phyloP scores from a whole-genome alignment of 2,113 vertebrate genomes.

The Paradoxurus hermaphroditus region DNA sequence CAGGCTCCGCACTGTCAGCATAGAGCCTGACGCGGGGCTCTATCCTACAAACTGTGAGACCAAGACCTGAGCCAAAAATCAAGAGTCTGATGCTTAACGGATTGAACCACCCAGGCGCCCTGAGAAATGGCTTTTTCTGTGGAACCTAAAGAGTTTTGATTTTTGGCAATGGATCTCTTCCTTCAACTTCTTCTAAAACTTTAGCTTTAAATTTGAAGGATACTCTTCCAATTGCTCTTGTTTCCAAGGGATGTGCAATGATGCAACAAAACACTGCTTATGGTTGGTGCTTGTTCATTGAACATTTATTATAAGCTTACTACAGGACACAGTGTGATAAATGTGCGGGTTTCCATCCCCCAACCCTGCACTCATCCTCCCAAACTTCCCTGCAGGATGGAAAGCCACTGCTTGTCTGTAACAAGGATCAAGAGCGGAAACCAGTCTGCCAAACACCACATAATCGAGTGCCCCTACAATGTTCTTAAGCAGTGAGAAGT shows the following conservation, averaged over 20 bases:
- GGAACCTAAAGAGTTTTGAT: background rate
- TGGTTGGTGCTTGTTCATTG: background rate
- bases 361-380: background rate
- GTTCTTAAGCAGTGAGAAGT: background rate
- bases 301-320: background rate
- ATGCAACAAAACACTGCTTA: background rate
- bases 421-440: background rate
- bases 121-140: background rate
- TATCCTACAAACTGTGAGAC: too few relatives aligned
- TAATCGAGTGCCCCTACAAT: background rate
- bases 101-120: too few relatives aligned
- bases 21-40: too few relatives aligned
- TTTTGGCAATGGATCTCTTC: background rate
- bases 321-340: background rate
- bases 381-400: background rate
- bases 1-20: too few relatives aligned
- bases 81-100: too few relatives aligned
- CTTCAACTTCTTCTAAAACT: background rate
- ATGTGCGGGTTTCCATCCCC: fast-evolving
- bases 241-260: background rate
- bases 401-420: background rate
- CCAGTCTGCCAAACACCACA: background rate
- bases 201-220: background rate
- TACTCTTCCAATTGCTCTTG: background rate
- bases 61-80: too few relatives aligned